phyloP scores from a whole-genome alignment of 2,113 vertebrate species.

The Numenius arquata region DNA sequence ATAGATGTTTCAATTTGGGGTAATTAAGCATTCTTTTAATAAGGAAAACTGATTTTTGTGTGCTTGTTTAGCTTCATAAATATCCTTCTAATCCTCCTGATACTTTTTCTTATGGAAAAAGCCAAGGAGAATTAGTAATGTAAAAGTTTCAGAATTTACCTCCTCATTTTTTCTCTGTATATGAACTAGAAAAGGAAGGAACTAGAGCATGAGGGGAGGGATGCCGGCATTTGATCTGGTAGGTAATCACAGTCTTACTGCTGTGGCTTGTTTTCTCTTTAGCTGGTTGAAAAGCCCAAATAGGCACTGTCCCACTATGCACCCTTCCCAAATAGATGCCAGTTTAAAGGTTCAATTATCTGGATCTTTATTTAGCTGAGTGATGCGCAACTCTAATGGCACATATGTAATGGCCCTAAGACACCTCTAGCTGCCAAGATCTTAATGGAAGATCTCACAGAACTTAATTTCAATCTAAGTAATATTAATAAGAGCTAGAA shows the following conservation, averaged over 20 bases:
- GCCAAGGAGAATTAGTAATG: not conserved
- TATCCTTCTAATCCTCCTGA: not conserved
- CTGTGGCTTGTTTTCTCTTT: not conserved
- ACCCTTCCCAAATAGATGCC: not conserved
- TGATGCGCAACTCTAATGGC: not conserved
- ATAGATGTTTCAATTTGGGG: constrained; percentile 14
- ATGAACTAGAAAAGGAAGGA: not conserved
- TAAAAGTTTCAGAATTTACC: not conserved
- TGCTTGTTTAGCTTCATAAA: constrained; percentile 23
- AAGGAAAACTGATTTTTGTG: constrained; percentile 15
- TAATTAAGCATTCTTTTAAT: constrained; percentile 47
- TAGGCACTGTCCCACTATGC: not conserved
- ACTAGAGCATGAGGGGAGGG: not conserved
- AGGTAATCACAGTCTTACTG: not conserved
- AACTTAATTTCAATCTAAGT: not conserved
- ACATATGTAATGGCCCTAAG: not conserved
- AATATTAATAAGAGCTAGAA: not conserved
- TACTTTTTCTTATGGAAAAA: not conserved
- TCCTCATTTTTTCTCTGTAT: not conserved
- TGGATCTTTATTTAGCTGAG: not conserved
- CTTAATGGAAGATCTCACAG: not conserved
- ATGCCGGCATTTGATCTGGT: not conserved
- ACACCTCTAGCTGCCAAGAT: not conserved
- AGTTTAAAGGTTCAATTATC: not conserved
- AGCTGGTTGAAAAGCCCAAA: not conserved